These are phyloP conservation scores for Pycnomerus fuliginosus DNA, from an alignment of 2,888 invertebrate species.

Conservation along the genomic window DNA sequence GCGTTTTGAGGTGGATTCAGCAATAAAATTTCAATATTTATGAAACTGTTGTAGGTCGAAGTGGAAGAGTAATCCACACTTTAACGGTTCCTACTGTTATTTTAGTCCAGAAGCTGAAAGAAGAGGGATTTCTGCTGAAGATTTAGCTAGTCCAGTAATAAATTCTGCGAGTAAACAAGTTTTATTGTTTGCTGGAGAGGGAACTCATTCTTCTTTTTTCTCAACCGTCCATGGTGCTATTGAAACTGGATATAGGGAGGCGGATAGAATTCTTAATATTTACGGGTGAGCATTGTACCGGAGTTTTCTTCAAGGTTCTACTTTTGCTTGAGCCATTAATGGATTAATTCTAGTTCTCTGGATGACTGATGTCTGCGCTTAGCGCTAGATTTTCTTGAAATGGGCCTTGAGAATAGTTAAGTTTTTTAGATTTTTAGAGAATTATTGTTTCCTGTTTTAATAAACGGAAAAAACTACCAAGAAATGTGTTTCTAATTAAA, in stretches of 20 bases:
- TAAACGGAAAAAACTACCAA: too few species aligned
- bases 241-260: conserved; percentile 58
- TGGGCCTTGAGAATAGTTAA: too few species aligned
- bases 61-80: conserved; percentile 70
- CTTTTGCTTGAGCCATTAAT: too few species aligned
- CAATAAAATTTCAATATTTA: not conserved
- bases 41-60: conserved; percentile 57
- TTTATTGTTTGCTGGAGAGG: conserved; percentile 65
- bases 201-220: conserved; percentile 54
- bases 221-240: conserved; percentile 61
- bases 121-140: conserved; percentile 54
- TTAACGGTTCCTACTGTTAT: conserved; percentile 71
- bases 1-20: conserved; percentile 39
- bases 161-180: conserved; percentile 52
- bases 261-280: conserved; percentile 50
- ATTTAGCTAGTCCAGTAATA: conserved; percentile 60
- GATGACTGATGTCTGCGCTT: too few species aligned
- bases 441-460: too few species aligned
- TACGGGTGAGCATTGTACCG: too few species aligned
- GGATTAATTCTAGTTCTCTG: too few species aligned
- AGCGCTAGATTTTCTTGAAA: too few species aligned
- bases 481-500: too few species aligned
- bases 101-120: conserved; percentile 57
- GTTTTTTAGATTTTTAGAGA: too few species aligned
- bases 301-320: too few species aligned